Conservation (phyloP, 2,888 invertebrate species). For the Trileptium ribeirensis region DNA sequence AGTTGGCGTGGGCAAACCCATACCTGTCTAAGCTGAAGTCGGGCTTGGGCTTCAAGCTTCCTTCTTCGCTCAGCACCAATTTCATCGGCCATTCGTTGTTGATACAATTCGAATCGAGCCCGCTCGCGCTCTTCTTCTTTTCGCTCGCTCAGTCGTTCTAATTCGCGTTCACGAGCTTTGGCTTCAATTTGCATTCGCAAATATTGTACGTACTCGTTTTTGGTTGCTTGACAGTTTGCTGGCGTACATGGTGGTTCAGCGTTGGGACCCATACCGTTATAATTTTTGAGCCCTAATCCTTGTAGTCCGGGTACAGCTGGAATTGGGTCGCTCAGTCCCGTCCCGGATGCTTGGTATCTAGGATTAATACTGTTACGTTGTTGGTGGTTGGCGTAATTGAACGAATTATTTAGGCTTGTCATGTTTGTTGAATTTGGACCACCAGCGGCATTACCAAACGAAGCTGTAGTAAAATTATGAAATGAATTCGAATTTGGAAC, state of each 20-base stretch:
- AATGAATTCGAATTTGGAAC: not conserved
- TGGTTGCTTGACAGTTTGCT: not conserved
- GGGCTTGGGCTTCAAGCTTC: not conserved
- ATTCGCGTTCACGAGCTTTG: conserved; percentile 34
- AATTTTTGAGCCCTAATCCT: no score
- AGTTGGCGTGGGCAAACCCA: no score
- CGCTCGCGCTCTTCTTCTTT: conserved; percentile 40
- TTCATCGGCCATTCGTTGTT: not conserved
- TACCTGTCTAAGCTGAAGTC: not conserved
- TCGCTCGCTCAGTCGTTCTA: conserved; percentile 40
- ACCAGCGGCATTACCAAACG: not conserved
- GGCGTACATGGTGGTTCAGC: not conserved
- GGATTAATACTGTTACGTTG: not conserved
- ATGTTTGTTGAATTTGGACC: not conserved
- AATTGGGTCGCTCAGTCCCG: not conserved
- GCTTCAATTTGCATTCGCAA: conserved; percentile 41
- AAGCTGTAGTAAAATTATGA: not conserved
- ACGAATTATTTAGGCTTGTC: not conserved
- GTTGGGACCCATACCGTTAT: not conserved
- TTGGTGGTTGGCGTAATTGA: not conserved
- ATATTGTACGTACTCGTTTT: conserved; percentile 21
- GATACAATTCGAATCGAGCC: conserved; percentile 22
- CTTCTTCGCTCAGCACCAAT: conserved; percentile 7
- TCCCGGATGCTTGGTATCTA: no score
- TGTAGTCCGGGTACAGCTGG: no score